A percentile compares a stretch with the other conserved stretches of the same genome.
These are phyloP conservation scores for Gallinago nigripennis DNA, from an alignment of 2,797 vertebrate species.

Conservation along the genomic window DNA sequence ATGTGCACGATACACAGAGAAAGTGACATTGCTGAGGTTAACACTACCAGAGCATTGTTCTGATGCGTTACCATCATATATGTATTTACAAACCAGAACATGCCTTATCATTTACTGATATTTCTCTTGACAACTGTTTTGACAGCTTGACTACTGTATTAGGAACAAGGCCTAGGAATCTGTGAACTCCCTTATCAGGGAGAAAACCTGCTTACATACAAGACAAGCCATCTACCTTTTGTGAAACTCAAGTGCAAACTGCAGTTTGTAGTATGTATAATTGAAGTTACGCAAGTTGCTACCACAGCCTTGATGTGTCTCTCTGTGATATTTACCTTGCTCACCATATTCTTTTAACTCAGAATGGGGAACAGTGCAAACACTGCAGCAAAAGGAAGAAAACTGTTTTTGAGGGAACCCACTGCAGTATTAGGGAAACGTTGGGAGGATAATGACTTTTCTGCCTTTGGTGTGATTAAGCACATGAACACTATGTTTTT, in stretches of 20 bases:
- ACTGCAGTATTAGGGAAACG: background rate
- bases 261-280: background rate
- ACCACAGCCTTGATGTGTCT: background rate
- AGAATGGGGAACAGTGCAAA: background rate
- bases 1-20: background rate
- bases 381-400: background rate
- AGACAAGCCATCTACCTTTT: background rate
- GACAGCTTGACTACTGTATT: background rate
- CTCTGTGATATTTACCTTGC: background rate
- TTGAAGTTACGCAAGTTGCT: background rate
- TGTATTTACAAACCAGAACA: background rate
- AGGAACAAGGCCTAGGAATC: background rate
- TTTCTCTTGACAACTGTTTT: background rate
- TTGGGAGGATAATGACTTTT: background rate
- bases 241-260: background rate
- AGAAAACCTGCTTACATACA: background rate
- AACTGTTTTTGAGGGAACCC: background rate
- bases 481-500: background rate
- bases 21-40: background rate
- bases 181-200: background rate
- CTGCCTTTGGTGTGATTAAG: conserved; percentile 29
- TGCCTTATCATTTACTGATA: background rate
- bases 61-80: background rate
- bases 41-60: background rate
- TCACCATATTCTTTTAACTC: background rate